phyloP scores from a whole-genome alignment of 2,113 vertebrate genomes.

The Notarius quadriscutis region DNA sequence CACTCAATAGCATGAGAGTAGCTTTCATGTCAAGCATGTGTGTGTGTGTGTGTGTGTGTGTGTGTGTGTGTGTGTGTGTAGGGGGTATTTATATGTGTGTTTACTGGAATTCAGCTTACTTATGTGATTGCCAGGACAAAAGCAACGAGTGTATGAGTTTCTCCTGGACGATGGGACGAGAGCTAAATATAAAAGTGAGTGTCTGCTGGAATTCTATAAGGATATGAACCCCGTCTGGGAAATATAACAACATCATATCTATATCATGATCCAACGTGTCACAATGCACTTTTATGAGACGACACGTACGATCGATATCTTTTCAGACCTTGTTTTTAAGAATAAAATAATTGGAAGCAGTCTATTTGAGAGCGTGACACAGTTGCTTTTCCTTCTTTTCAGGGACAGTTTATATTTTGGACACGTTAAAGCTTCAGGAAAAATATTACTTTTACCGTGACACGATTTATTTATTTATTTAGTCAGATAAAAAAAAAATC shows the following conservation, averaged over 20 bases:
- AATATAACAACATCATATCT: background rate
- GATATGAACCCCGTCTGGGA: background rate
- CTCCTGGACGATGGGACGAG: too few relatives aligned
- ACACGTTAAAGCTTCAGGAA: background rate
- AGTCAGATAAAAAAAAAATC: too few relatives aligned
- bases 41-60: constrained; percentile 21
- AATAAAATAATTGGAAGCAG: background rate
- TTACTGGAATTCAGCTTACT: constrained; percentile 3
- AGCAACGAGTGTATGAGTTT: background rate
- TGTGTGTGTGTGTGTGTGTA: constrained; percentile 20
- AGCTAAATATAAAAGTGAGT: background rate
- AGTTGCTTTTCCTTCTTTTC: background rate
- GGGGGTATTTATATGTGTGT: background rate
- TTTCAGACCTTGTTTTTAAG: background rate
- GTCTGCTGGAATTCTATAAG: background rate
- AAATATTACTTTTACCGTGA: background rate
- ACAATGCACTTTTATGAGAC: background rate
- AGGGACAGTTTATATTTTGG: background rate
- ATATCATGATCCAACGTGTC: background rate
- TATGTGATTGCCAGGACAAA: constrained; percentile 8
- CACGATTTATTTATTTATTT: background rate
- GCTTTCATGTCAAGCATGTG: constrained; percentile 37
- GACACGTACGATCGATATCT: background rate
- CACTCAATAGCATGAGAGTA: constrained; percentile 68
- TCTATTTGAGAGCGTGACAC: background rate